Evolutionary conservation across 1,140 invertebrate genomes (phyloP).

Genomic region (Cydia pomonella): DNA sequence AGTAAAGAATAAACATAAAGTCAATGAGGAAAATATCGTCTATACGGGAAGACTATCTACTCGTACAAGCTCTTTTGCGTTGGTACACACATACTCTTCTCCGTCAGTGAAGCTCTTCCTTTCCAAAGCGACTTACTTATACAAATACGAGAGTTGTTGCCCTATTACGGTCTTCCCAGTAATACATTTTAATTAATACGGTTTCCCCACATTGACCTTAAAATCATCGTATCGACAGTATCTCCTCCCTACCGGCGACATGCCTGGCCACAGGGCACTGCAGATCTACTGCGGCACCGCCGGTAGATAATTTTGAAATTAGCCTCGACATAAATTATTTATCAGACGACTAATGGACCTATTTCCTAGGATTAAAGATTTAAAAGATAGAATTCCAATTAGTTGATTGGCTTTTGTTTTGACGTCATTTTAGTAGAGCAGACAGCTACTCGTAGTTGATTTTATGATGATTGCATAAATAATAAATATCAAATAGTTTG

Average conservation of each 20-base stretch:
- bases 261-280: conserved; percentile 36
- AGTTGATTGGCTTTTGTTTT: background rate
- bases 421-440: background rate
- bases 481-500: background rate
- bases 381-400: background rate
- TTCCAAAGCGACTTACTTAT: no score
- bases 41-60: no score
- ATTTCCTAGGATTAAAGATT: conserved; percentile 21
- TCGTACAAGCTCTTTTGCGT: no score
- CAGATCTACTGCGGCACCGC: conserved; percentile 26
- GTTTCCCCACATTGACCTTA: background rate
- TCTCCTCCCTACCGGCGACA: conserved; percentile 36
- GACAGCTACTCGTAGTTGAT: background rate
- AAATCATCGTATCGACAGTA: background rate
- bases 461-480: background rate
- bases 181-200: no score
- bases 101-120: no score
- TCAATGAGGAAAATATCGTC: no score
- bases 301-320: conserved; percentile 38
- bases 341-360: conserved; percentile 34
- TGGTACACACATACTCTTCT: no score
- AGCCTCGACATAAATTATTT: conserved; percentile 36
- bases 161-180: no score
- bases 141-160: no score
- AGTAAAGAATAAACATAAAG: no score